Conservation (phyloP, 2,113 vertebrate species). For the Ascaphus truei region DNA sequence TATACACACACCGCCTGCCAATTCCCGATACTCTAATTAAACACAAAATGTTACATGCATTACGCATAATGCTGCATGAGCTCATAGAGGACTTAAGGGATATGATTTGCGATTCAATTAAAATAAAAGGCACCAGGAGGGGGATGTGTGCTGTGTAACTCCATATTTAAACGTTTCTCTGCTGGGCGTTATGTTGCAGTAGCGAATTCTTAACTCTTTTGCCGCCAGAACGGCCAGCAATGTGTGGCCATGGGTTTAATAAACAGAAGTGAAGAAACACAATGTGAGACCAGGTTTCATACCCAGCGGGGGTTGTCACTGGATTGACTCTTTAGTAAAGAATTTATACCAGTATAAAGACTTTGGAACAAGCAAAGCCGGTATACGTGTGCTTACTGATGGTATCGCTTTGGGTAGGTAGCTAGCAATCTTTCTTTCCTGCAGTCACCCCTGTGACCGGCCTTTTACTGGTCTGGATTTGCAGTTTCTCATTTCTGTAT, state of each 20-base stretch:
- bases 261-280: background rate
- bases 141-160: too few relatives aligned
- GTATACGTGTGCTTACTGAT: background rate
- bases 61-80: too few relatives aligned
- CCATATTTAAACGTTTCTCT: too few relatives aligned
- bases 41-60: too few relatives aligned
- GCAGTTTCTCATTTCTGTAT: too few relatives aligned
- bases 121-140: background rate
- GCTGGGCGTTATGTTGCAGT: too few relatives aligned
- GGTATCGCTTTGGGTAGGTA: background rate
- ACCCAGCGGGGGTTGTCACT: background rate
- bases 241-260: too few relatives aligned
- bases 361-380: background rate
- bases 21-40: background rate
- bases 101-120: background rate
- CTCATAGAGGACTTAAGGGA: background rate
- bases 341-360: background rate
- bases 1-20: too few relatives aligned
- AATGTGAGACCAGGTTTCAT: background rate
- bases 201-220: too few relatives aligned
- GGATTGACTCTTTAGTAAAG: background rate
- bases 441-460: too few relatives aligned
- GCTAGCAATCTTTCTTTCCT: background rate
- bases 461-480: too few relatives aligned
- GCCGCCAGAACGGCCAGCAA: too few relatives aligned